These are phyloP conservation scores for Pristionchus japonicus DNA, from an alignment of 2,888 invertebrate species.

Conservation along the genomic window DNA sequence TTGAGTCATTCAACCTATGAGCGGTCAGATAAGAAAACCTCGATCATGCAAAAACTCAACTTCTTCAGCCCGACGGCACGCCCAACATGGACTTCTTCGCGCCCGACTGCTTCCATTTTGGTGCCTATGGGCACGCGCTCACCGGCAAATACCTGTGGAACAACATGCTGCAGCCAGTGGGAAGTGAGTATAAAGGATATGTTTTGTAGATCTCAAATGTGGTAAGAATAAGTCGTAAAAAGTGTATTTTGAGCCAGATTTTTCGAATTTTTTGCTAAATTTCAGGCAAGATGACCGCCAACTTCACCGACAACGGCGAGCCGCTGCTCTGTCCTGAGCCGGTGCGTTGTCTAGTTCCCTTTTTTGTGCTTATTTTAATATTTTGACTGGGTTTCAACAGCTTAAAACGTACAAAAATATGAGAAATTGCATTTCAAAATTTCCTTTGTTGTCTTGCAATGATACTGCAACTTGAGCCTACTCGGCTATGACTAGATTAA, in stretches of 20 bases:
- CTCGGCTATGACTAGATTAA: no score
- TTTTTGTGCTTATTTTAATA: no score
- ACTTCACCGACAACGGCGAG: constrained; percentile 53
- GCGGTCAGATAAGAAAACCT: no score
- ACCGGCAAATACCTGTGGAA: constrained; percentile 60
- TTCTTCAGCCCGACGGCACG: constrained; percentile 53
- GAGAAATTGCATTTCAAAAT: no score
- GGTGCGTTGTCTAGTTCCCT: no score
- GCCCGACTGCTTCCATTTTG: constrained; percentile 67
- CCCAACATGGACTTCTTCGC: constrained; percentile 64
- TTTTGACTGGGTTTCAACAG: no score
- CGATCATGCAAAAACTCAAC: no score
- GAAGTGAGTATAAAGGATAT: constrained; percentile 27
- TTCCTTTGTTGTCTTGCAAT: no score
- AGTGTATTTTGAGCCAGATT: not conserved
- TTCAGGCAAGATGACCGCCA: constrained; percentile 50
- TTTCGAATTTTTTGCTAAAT: not conserved
- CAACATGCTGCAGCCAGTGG: constrained; percentile 46
- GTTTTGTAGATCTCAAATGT: not conserved
- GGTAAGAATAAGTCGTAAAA: not conserved
- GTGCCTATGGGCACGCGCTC: constrained; percentile 57
- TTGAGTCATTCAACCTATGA: no score
- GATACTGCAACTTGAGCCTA: no score
- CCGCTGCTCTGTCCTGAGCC: constrained; percentile 65
- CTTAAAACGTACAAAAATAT: no score